Conservation (phyloP, 2,113 vertebrate genomes). For the Pluvialis apricaria region DNA sequence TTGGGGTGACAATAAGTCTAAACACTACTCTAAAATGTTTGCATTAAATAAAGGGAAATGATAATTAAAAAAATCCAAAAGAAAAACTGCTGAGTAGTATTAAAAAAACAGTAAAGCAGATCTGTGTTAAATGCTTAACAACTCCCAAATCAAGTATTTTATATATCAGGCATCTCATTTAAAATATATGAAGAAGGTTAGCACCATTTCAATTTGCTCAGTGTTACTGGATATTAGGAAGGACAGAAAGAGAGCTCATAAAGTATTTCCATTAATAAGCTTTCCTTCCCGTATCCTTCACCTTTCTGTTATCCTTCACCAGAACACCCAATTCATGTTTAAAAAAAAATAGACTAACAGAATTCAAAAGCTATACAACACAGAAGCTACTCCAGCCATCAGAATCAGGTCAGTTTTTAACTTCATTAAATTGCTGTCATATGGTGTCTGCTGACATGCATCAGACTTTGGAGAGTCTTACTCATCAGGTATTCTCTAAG, state of each 20-base stretch:
- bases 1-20: neutral
- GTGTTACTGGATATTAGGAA: constrained; percentile 39
- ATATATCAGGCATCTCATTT: neutral
- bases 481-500: constrained; percentile 94
- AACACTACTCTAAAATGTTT: neutral
- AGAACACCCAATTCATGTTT: constrained; percentile 34
- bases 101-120: neutral
- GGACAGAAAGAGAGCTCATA: constrained; percentile 34
- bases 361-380: constrained; percentile 63
- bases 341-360: constrained; percentile 24
- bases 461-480: constrained; percentile 87
- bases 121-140: neutral
- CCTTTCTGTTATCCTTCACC: constrained; percentile 57
- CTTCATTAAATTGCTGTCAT: constrained; percentile 95
- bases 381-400: constrained; percentile 68
- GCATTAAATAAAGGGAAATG: neutral
- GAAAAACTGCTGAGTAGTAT: neutral
- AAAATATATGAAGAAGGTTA: constrained; percentile 45
- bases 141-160: neutral
- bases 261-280: constrained; percentile 58
- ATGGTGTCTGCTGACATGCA: constrained; percentile 90
- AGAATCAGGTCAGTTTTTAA: constrained; percentile 88
- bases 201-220: constrained; percentile 20
- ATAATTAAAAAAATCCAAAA: neutral
- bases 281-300: constrained; percentile 51